Percentiles rank a stretch among this genome's conserved stretches.
phyloP scores from a whole-genome alignment of 2,888 invertebrate species.

The Notodonta ziczac region DNA sequence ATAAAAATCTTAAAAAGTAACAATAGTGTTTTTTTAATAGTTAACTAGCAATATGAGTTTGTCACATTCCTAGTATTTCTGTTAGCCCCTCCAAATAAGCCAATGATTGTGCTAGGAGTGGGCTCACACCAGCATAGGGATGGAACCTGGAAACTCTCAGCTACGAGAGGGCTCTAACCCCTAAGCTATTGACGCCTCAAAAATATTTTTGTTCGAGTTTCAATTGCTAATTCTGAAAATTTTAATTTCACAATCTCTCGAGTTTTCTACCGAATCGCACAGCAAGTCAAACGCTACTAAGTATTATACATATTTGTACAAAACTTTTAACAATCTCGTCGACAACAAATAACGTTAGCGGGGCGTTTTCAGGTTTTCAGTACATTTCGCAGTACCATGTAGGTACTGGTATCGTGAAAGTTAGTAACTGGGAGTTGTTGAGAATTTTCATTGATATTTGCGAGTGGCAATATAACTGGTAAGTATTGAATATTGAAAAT shows the following conservation, averaged over 20 bases:
- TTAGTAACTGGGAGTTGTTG: not conserved
- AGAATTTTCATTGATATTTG: not conserved
- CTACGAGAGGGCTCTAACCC: too few relatives aligned
- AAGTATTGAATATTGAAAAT: not conserved
- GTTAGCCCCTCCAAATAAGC: too few relatives aligned
- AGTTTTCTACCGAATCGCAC: not conserved
- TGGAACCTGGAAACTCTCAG: too few relatives aligned
- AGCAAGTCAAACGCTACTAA: not conserved
- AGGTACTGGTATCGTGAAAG: not conserved
- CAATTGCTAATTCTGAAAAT: too few relatives aligned
- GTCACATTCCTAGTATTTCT: too few relatives aligned
- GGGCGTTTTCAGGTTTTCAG: conserved; percentile 21
- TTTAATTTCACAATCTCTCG: not conserved
- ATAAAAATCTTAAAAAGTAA: too few relatives aligned
- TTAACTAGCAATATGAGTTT: too few relatives aligned
- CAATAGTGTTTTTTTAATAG: too few relatives aligned
- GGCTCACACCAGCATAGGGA: too few relatives aligned
- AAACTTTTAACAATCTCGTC: conserved; percentile 59
- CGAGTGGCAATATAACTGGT: not conserved
- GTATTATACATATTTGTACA: conserved; percentile 44
- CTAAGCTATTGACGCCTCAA: too few relatives aligned
- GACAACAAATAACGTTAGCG: conserved; percentile 36
- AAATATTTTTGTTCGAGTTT: too few relatives aligned
- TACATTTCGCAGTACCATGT: conserved; percentile 15
- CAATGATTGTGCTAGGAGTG: too few relatives aligned